A percentile compares a stretch with the other conserved stretches of the same genome.
These are phyloP conservation scores for Oplegnathus fasciatus DNA, from an alignment of 2,113 vertebrate genomes.

Conservation along the genomic window DNA sequence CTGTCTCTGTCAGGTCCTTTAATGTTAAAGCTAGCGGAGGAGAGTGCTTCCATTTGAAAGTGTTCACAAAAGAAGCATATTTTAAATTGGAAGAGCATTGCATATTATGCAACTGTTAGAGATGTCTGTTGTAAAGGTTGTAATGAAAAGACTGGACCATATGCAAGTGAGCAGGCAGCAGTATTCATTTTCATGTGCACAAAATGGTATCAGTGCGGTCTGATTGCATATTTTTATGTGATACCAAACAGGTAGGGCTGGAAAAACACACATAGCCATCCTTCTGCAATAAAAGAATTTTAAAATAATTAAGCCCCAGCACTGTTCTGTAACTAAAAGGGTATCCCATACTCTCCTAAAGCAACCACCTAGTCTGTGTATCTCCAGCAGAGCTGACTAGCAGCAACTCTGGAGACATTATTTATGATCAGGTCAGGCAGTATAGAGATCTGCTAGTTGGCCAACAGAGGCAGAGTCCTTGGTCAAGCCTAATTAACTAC, in stretches of 20 bases:
- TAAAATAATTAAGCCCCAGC: background rate
- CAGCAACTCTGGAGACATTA: conserved; percentile 42
- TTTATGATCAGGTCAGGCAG: conserved; percentile 50
- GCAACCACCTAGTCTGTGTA: background rate
- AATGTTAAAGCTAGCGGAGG: conserved; percentile 39
- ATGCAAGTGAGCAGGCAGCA: conserved; percentile 25
- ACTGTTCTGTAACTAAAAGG: conserved; percentile 9
- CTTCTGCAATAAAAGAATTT: background rate
- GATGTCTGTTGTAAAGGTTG: conserved; percentile 38
- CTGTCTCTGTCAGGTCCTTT: conserved; percentile 51
- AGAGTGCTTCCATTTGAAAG: conserved; percentile 39
- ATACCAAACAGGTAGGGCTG: background rate
- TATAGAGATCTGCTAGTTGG: conserved; percentile 29
- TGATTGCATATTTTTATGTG: conserved; percentile 24
- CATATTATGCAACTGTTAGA: conserved; percentile 44
- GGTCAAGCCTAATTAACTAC: conserved; percentile 70
- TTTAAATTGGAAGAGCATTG: conserved; percentile 38
- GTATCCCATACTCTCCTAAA: conserved; percentile 8
- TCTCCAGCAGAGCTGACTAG: conserved; percentile 34
- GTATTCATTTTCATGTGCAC: conserved; percentile 24
- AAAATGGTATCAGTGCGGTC: conserved; percentile 25
- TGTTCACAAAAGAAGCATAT: conserved; percentile 38
- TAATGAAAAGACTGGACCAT: conserved; percentile 28
- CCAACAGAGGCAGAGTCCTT: conserved; percentile 38
- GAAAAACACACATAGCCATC: background rate